Evolutionary conservation across 2,113 vertebrate genomes (phyloP).

Genomic region (Ardeotis arabs): DNA sequence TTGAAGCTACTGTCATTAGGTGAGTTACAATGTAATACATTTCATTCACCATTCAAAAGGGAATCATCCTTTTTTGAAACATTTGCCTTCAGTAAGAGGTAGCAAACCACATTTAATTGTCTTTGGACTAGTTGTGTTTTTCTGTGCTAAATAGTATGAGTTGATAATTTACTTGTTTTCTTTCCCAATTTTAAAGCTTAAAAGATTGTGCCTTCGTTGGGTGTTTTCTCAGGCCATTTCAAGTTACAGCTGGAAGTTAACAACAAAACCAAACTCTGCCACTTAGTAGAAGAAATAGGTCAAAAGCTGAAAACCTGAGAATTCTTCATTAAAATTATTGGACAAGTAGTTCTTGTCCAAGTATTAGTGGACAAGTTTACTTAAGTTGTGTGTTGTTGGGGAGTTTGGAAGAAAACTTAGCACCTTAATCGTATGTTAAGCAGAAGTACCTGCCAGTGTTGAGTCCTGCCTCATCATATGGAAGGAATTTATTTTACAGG

Average conservation of each 20-base stretch:
- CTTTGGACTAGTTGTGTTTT: neutral
- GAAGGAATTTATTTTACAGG: neutral
- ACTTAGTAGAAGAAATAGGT: neutral
- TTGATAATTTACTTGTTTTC: neutral
- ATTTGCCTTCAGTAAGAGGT: neutral
- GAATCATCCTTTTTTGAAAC: neutral
- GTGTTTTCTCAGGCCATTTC: neutral
- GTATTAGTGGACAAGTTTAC: neutral
- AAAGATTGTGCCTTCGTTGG: neutral
- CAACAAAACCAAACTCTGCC: neutral
- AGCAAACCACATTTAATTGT: neutral
- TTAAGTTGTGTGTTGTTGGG: neutral
- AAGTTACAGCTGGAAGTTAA: neutral
- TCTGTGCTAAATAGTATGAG: neutral
- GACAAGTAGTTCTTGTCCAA: no score
- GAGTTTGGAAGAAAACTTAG: neutral
- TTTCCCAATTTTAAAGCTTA: neutral
- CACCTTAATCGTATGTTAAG: neutral
- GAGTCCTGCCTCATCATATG: neutral
- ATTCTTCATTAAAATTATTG: neutral
- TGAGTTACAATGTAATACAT: neutral
- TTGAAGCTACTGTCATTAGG: neutral
- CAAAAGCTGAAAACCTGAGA: neutral
- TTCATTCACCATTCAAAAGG: conserved; percentile 27
- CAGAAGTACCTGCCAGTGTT: neutral